Evolutionary conservation across 2,797 vertebrate species (phyloP).

Genomic region (Chelonia mydas): DNA sequence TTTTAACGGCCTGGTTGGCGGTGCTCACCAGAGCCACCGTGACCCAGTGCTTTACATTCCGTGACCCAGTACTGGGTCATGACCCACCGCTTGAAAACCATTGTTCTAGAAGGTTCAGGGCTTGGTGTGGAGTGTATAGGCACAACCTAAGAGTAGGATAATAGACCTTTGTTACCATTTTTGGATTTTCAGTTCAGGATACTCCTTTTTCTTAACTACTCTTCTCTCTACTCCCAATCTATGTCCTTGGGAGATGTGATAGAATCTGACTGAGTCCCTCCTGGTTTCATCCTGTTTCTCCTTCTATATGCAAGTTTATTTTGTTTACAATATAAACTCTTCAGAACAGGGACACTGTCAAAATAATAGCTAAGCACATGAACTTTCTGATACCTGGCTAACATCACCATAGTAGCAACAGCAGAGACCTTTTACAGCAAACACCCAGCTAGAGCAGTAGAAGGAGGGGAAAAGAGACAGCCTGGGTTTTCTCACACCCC

Average conservation of each 20-base stretch:
- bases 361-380: background rate
- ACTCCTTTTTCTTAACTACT: background rate
- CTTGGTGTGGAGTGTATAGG: background rate
- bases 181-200: slow-evolving; percentile 29
- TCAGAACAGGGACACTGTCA: background rate
- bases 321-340: background rate
- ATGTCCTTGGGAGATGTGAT: background rate
- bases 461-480: background rate
- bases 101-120: background rate
- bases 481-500: background rate
- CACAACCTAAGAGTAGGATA: background rate
- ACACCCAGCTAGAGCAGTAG: background rate
- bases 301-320: background rate
- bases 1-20: no score
- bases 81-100: no score
- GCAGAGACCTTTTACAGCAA: background rate
- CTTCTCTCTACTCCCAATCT: background rate
- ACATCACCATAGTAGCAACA: background rate
- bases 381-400: background rate
- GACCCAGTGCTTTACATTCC: no score
- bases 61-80: no score
- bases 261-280: background rate
- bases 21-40: no score
- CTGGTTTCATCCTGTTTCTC: background rate
- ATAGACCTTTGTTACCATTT: background rate